phyloP scores from a whole-genome alignment of 2,888 invertebrate genomes.

The Hypolimnas misippus region DNA sequence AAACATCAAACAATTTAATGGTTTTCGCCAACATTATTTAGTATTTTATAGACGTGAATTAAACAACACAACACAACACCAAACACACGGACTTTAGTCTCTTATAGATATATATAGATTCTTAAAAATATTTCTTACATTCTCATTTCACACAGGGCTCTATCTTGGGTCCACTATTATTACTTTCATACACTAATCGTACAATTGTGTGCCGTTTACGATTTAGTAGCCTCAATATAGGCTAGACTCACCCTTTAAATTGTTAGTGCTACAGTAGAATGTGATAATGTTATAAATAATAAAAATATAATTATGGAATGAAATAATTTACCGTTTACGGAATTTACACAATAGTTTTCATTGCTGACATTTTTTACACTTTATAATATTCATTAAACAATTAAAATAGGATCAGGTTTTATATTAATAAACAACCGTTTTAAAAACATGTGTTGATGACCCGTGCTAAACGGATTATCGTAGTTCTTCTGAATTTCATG shows the following conservation, averaged over 20 bases:
- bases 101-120: background rate
- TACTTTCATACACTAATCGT: constrained; percentile 4
- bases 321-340: background rate
- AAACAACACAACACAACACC: no score
- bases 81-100: no score
- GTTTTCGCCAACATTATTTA: no score
- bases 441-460: background rate
- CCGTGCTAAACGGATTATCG: background rate
- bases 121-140: background rate
- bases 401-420: background rate
- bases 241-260: constrained; percentile 4
- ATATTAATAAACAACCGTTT: background rate
- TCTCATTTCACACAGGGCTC: constrained; percentile 9
- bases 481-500: background rate
- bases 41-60: no score
- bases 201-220: background rate
- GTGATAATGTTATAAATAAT: background rate
- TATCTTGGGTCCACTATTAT: constrained; percentile 5
- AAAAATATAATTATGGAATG: background rate
- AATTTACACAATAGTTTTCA: background rate
- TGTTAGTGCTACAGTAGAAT: constrained; percentile 12
- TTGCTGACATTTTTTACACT: background rate
- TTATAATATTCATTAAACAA: background rate
- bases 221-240: background rate
- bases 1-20: no score